Base-by-base conservation (phyloP, 1,140 invertebrate species). In the Trachelipus rathkii region DNA sequence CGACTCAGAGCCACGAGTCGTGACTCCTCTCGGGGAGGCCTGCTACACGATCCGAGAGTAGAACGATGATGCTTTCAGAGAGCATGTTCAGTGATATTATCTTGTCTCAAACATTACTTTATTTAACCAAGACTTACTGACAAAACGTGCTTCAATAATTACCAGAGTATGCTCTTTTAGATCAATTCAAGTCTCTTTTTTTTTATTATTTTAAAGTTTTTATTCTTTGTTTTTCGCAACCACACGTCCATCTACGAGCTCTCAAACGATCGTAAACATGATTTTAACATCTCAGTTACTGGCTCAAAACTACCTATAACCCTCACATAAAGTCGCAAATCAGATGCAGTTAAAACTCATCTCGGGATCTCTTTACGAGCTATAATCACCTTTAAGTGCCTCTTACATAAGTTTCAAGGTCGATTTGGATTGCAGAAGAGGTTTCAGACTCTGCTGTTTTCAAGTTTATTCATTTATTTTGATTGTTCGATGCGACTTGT, bases 271-370 rank as follows among this genome's bases (percentile, higher is more conserved):
- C 50, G 19, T 60, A 60, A 60, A 60, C 50, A 60, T 60, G 50
- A 60, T 60, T 60, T 60, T 60, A 60, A 60, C 50, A 60, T 60
- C 50, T 60, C 50, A 60, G 50, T 60, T 60, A 60, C 50, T 60
- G 50, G 50, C 50, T 19, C 50, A 60, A 60, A 60, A 60, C 50
- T 60, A 60, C 50, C 50, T 60, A 60, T 60, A 60, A 60, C 50
- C 50, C 19, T 60, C 50, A 19, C 50, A 60, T 60, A 60, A 60
- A 60, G 50, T 60, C 50, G 50, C 50, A 60, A 60, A 60, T 60
- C 50, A 60, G 50, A 13, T 60, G 50, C 50, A 60, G 50, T 60
- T 15, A 60, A 60, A 19, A 19, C 50, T 19, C 50, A 60, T 60
- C 50, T 19, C 50, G 50, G 19, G 50, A 8, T 60, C 50, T 8